Percentiles rank a stretch among this genome's conserved stretches.
These are phyloP conservation scores for Archilochus colubris DNA, from an alignment of 2,113 vertebrate genomes.

Conservation along the genomic window DNA sequence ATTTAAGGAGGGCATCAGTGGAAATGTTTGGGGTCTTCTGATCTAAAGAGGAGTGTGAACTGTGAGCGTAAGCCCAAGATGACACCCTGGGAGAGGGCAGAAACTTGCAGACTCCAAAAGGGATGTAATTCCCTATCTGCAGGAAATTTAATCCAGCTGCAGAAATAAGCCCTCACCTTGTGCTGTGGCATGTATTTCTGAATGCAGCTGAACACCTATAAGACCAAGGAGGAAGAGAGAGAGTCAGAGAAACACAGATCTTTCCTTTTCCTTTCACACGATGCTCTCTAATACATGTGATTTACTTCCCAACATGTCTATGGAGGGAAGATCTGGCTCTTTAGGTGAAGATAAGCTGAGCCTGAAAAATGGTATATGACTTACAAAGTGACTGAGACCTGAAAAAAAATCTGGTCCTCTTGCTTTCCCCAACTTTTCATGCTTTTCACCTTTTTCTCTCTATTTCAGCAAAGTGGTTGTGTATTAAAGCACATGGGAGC, in stretches of 20 bases:
- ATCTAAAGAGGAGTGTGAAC: fast-evolving
- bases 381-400: background rate
- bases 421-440: background rate
- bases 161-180: background rate
- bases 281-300: fast-evolving
- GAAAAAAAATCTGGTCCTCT: background rate
- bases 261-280: background rate
- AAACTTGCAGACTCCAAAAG: fast-evolving
- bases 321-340: background rate
- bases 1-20: background rate
- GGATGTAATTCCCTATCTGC: no score
- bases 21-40: background rate
- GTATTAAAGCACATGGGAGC: background rate
- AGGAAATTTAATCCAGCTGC: background rate
- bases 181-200: background rate
- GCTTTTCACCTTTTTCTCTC: background rate
- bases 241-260: background rate
- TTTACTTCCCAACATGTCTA: background rate
- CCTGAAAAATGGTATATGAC: background rate
- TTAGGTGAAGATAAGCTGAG: background rate
- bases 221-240: background rate
- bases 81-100: background rate
- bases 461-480: background rate
- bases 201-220: background rate
- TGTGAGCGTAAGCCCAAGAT: fast-evolving